phyloP scores from a whole-genome alignment of 2,797 vertebrate species.

The Cirrhinus molitorella region DNA sequence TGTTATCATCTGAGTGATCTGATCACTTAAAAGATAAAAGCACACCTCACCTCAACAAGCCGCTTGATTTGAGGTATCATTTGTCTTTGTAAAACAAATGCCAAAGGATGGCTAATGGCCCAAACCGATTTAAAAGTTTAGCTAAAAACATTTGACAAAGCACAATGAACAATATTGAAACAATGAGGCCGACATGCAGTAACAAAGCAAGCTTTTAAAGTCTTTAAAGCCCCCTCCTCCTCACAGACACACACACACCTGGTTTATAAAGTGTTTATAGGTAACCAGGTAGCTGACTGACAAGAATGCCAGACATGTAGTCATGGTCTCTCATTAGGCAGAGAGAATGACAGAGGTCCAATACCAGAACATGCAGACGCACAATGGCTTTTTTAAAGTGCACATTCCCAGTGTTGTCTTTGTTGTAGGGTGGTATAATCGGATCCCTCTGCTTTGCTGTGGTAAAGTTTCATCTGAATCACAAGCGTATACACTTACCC shows the following conservation, averaged over 20 bases:
- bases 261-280: slow-evolving; percentile 58
- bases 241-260: slow-evolving; percentile 41
- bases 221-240: not conserved
- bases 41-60: not conserved
- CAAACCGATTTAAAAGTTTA: slow-evolving; percentile 12
- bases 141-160: not conserved
- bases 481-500: not conserved
- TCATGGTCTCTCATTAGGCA: slow-evolving; percentile 51
- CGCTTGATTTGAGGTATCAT: not conserved
- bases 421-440: not conserved
- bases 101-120: not conserved
- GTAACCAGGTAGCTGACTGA: slow-evolving; percentile 58
- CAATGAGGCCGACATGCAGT: slow-evolving; percentile 23
- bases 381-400: slow-evolving; percentile 52
- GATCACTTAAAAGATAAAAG: not conserved
- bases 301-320: slow-evolving; percentile 55
- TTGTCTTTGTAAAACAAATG: not conserved
- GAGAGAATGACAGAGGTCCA: slow-evolving; percentile 22
- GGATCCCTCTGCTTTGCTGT: slow-evolving; percentile 11
- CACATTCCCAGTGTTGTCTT: not conserved
- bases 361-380: slow-evolving; percentile 17
- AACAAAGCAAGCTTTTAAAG: slow-evolving; percentile 36
- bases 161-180: slow-evolving; percentile 13
- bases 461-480: slow-evolving; percentile 16
- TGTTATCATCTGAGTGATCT: not conserved